A percentile compares a stretch with the other conserved stretches of the same genome.
phyloP scores from a whole-genome alignment of 2,113 vertebrate genomes.

The Xerus inauris region DNA sequence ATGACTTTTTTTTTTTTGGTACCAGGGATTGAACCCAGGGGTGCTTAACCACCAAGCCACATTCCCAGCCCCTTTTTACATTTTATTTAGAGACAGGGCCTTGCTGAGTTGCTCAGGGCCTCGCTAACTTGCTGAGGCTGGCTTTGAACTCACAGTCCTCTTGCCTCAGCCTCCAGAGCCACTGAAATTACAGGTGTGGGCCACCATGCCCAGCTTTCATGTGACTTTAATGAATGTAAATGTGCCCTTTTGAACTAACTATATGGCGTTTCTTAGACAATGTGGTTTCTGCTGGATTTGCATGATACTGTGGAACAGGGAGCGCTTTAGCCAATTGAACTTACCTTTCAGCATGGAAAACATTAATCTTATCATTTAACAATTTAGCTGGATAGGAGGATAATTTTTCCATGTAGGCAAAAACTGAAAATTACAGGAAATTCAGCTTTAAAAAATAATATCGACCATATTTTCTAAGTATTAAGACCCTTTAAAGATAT shows the following conservation, averaged over 20 bases:
- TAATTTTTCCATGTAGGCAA: constrained; percentile 23
- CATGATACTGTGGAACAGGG: background rate
- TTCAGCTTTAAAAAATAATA: constrained; percentile 40
- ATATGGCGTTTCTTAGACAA: background rate
- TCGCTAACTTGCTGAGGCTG: too few species aligned
- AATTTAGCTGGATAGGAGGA: background rate
- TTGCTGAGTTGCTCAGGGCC: too few species aligned
- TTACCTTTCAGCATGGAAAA: constrained; percentile 35
- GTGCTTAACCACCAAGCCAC: too few species aligned
- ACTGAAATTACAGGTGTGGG: too few species aligned
- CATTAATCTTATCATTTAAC: constrained; percentile 9
- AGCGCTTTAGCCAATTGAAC: background rate
- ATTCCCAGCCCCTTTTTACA: too few species aligned
- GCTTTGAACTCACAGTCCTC: too few species aligned
- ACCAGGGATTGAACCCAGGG: too few species aligned
- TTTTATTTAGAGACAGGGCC: too few species aligned
- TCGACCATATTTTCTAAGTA: constrained; percentile 36
- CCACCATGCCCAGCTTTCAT: background rate
- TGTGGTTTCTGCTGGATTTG: background rate
- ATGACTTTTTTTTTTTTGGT: background rate
- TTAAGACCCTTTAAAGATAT: constrained; percentile 16
- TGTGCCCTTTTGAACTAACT: constrained; percentile 34
- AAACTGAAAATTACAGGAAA: constrained; percentile 46
- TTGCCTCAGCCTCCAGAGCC: too few species aligned
- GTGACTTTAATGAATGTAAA: background rate